Evolutionary conservation across 2,888 invertebrate genomes (phyloP).

Genomic region (Baccha elongata): DNA sequence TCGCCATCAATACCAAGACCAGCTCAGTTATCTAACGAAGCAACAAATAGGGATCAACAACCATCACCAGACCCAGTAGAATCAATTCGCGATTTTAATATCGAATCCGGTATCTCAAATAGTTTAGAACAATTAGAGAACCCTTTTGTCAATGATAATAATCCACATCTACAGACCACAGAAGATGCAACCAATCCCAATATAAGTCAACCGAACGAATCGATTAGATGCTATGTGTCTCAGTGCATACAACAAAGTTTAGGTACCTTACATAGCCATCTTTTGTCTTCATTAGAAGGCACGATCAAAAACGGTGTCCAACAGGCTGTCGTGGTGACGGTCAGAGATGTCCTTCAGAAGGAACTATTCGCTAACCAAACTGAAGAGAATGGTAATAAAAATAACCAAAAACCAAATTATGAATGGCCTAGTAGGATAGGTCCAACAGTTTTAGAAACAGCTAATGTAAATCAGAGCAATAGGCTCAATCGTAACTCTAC

Average conservation of each 20-base stretch:
- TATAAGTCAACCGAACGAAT: background rate
- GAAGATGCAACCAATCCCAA: background rate
- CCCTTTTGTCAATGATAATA: background rate
- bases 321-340: background rate
- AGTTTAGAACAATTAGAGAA: background rate
- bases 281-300: background rate
- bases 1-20: background rate
- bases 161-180: background rate
- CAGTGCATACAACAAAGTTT: background rate
- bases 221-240: background rate
- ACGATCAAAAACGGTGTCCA: background rate
- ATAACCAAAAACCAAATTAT: background rate
- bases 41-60: background rate
- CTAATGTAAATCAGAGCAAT: too few species aligned
- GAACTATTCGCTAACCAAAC: background rate
- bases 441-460: too few species aligned
- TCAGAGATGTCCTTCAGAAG: background rate
- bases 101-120: background rate
- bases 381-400: background rate
- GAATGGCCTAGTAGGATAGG: too few species aligned
- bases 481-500: too few species aligned
- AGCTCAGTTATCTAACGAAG: background rate
- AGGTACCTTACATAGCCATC: background rate
- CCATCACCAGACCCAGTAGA: background rate
- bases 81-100: background rate